phyloP scores from a whole-genome alignment of 1,140 invertebrate genomes.

The silkworm (Bombyx mori) region ASM3026992v2 NC_085124.1:9106501-9107000 shows the following conservation, averaged over 20 bases:
- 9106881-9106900: too few species aligned
- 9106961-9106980: too few species aligned
- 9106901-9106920: too few species aligned
- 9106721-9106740: slow-evolving; percentile 38
- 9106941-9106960: too few species aligned
- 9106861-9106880: too few species aligned
- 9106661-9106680: slow-evolving; percentile 68
- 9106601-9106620: slow-evolving; percentile 36
- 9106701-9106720: slow-evolving; percentile 61
- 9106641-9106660: slow-evolving; percentile 63
- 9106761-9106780: slow-evolving; percentile 46
- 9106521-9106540: too few species aligned
- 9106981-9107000: too few species aligned
- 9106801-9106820: too few species aligned
- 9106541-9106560: background rate
- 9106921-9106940: too few species aligned
- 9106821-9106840: too few species aligned
- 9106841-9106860: too few species aligned
- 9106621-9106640: slow-evolving; percentile 55
- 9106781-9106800: slow-evolving; percentile 9
- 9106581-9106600: slow-evolving; percentile 37
- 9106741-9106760: slow-evolving; percentile 50
- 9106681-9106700: slow-evolving; percentile 66
- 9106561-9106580: slow-evolving; percentile 10
- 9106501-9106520: too few species aligned